Evolutionary conservation across 2,888 invertebrate species (phyloP), one percentile per base, ranked within the genome.

Genomic region (Caradrina kadenii): DNA sequence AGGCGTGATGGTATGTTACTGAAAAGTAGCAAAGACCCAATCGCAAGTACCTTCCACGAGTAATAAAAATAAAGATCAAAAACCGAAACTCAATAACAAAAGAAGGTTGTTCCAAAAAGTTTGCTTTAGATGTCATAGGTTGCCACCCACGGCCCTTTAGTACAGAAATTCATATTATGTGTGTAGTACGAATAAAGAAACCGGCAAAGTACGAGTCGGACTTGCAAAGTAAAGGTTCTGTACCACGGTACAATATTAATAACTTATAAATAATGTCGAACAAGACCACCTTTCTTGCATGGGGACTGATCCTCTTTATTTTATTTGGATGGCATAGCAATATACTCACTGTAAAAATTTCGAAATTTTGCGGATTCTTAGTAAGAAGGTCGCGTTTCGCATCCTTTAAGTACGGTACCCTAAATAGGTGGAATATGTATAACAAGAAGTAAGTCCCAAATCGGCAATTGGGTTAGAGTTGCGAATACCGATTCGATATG

Each of bases 91-190:
- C 56, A 54, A 66, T 73, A 55, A 63, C 52, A 66, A 31, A 39
- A 19, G 42, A 21, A 39, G 22, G 22, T 50, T 59, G 63, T 19
- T 50, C 56, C 11, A 21, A 52, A 70, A 79, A 60, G 59, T 66
- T 76, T 60, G 52, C 31, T n/a, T 48, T 63, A 52, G 39, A 60
- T 56, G 59, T 60, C 52, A 55, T 60, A 49, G 73, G 62, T 58
- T 3, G 19, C 26, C 19, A 17, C 58, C 50, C 64, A 56, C 48
- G 13, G 26, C 4, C 58, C 1, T 15, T 66, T 65, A 66, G 63
- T 68, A 49, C 39, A 5, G 53, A 69, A 61, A 74, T 79, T 82
- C 63, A 68, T 64, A 80, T 74, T 45, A 2, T 39, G 39, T 79
- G 61, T 69, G 48, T 55, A 26, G 35, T 56, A 35, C 55, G 22